Percentiles rank a stretch among this genome's conserved stretches.
Conservation (phyloP, 2,113 vertebrate species). For the Gopherus evgoodei region DNA sequence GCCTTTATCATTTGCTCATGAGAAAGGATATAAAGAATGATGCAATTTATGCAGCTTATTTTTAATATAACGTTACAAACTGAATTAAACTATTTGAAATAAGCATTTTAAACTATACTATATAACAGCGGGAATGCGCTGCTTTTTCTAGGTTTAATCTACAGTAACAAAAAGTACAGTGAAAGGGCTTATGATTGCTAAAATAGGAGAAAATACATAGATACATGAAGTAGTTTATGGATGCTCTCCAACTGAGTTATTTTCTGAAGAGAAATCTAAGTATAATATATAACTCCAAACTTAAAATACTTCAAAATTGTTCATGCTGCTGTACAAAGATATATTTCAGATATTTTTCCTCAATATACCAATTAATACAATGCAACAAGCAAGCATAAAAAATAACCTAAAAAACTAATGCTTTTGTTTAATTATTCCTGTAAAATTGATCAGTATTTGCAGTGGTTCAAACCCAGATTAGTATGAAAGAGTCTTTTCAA, state of each 20-base stretch:
- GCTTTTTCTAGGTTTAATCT: not conserved
- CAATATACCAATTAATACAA: rapidly evolving
- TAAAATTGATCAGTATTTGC: not conserved
- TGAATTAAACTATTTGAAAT: not conserved
- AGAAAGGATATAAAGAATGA: not conserved
- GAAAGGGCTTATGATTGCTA: not conserved
- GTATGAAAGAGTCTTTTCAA: not conserved
- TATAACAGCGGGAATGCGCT: not conserved
- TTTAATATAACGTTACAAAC: not conserved
- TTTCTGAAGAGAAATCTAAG: not conserved
- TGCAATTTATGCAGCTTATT: not conserved
- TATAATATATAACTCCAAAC: not conserved
- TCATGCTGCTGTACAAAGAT: not conserved
- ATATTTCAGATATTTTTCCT: not conserved
- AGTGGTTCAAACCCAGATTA: not conserved
- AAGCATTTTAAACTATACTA: not conserved
- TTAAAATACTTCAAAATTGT: not conserved
- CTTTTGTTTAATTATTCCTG: not conserved
- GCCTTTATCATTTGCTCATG: not conserved
- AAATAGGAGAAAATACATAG: not conserved
- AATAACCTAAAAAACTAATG: not conserved
- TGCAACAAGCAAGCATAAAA: not conserved
- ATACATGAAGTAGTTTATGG: not conserved
- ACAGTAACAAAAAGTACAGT: not conserved
- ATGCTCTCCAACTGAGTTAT: not conserved